Evolutionary conservation across 2,113 vertebrate species (phyloP).

Genomic region (Tupaia tana): DNA sequence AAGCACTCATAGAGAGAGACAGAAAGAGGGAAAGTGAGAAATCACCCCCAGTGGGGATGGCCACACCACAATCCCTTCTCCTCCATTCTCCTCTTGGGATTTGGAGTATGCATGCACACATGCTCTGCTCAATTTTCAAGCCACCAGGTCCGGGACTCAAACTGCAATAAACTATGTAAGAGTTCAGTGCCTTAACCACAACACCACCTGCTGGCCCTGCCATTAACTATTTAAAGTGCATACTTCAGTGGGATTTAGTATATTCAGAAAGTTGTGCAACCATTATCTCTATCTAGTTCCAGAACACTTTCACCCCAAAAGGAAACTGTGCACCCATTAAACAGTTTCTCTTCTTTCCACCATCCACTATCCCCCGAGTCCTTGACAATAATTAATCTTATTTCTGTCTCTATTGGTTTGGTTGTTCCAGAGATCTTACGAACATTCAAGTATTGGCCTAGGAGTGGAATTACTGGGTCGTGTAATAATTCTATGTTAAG

Average conservation of each 20-base stretch:
- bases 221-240: slow-evolving; percentile 1
- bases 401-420: neutral
- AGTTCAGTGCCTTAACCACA: too few species aligned
- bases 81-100: too few species aligned
- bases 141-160: too few species aligned
- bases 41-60: too few species aligned
- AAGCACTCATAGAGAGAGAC: too few species aligned
- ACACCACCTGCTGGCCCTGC: too few species aligned
- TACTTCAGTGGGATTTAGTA: neutral
- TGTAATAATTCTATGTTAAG: neutral
- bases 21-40: too few species aligned
- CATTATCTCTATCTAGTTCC: neutral
- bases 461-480: neutral
- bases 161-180: too few species aligned
- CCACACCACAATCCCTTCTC: too few species aligned
- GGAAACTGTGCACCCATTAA: neutral
- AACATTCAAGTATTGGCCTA: neutral
- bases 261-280: neutral
- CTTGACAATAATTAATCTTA: neutral
- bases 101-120: too few species aligned
- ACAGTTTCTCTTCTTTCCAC: neutral
- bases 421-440: neutral
- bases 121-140: too few species aligned
- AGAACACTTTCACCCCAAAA: neutral
- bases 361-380: neutral